Percentiles rank a stretch among this genome's conserved stretches.
Conservation (phyloP, 2,888 invertebrate genomes). For the Epirrhoe tristata region DNA sequence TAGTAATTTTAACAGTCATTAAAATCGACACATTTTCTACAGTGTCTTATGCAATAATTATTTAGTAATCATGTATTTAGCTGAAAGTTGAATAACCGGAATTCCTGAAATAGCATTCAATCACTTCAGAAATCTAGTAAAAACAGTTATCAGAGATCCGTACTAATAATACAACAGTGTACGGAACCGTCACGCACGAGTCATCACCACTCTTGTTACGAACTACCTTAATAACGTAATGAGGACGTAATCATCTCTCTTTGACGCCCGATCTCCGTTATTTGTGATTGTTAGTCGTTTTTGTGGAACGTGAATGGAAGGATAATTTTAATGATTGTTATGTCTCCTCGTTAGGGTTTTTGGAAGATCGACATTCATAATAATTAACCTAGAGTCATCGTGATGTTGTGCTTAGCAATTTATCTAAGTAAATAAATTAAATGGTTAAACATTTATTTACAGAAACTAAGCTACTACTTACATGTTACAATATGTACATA, state of each 20-base stretch:
- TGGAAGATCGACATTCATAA: neutral
- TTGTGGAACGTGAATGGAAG: constrained; percentile 24
- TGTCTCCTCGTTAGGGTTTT: neutral
- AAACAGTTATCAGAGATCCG: constrained; percentile 50
- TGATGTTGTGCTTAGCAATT: neutral
- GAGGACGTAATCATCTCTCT: constrained; percentile 48
- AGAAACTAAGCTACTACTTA: no score
- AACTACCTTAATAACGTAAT: constrained; percentile 63
- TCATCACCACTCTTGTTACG: constrained; percentile 28
- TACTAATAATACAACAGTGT: constrained; percentile 48
- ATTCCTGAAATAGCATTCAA: constrained; percentile 33
- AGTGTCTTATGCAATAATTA: neutral
- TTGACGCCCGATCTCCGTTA: constrained; percentile 48
- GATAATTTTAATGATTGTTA: constrained; percentile 26
- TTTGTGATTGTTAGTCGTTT: constrained; percentile 22
- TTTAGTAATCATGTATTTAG: neutral
- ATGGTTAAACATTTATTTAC: no score
- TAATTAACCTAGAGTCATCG: neutral
- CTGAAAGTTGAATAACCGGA: constrained; percentile 13
- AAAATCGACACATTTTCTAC: no score
- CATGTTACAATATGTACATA: no score
- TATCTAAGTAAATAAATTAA: no score
- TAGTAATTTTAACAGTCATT: no score
- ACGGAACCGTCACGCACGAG: constrained; percentile 36
- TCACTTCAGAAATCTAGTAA: constrained; percentile 48